Percentiles rank a stretch among this genome's conserved stretches.
These are phyloP conservation scores for Ganaspis brasiliensis DNA, from an alignment of 2,888 invertebrate genomes.

Conservation along the genomic window DNA sequence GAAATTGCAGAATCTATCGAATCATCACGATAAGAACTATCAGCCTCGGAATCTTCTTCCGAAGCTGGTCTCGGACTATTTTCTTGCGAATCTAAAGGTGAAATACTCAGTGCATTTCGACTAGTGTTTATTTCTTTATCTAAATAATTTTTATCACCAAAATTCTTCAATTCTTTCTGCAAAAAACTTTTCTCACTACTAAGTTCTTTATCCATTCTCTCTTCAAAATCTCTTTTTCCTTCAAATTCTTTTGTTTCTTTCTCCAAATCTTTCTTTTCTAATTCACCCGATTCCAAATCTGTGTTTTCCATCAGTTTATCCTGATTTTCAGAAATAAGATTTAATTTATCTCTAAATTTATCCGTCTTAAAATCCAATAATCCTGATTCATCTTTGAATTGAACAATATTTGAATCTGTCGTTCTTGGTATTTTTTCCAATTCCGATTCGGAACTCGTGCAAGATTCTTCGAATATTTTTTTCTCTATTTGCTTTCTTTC, in stretches of 20 bases:
- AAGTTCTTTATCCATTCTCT: constrained; percentile 26
- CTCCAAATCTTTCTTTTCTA: not conserved
- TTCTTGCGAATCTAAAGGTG: not conserved
- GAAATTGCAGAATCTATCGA: constrained; percentile 44
- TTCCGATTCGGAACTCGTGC: constrained; percentile 35
- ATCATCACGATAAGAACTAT: constrained; percentile 46
- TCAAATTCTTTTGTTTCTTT: not conserved
- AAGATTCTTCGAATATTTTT: constrained; percentile 40
- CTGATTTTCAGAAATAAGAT: not conserved
- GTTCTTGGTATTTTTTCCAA: constrained; percentile 10
- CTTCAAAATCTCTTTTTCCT: constrained; percentile 32
- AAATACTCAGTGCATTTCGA: not conserved
- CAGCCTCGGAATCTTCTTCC: constrained; percentile 45
- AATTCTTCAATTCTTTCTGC: constrained; percentile 24
- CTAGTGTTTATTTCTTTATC: not conserved
- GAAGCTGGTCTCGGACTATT: constrained; percentile 41
- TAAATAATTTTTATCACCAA: not conserved
- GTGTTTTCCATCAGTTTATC: not conserved
- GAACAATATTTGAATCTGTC: constrained; percentile 29
- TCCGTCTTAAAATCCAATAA: not conserved
- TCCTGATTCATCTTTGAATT: constrained; percentile 9
- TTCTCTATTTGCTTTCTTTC: constrained; percentile 48
- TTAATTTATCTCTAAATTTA: not conserved
- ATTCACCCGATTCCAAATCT: too few relatives aligned
- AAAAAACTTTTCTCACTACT: constrained; percentile 21